These are phyloP conservation scores for Dromococcyx pavoninus DNA, from an alignment of 2,797 vertebrate species.

Conservation along the genomic window DNA sequence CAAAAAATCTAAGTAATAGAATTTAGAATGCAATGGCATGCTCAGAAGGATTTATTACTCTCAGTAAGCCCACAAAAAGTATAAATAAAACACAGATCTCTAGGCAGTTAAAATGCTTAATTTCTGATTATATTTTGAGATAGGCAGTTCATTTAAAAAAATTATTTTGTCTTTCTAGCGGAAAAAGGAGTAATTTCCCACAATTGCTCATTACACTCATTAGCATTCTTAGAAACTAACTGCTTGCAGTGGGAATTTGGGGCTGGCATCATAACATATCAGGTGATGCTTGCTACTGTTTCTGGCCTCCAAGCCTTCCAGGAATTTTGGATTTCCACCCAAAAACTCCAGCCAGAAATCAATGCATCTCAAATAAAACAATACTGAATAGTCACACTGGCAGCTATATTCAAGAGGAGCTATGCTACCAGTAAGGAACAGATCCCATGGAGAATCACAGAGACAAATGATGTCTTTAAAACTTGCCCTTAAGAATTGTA, in stretches of 20 bases:
- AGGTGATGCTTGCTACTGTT: conserved; percentile 10
- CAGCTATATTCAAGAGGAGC: neutral
- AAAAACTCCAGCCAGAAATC: conserved; percentile 41
- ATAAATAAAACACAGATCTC: neutral
- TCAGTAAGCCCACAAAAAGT: neutral
- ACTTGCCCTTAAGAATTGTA: neutral
- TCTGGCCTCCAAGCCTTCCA: conserved; percentile 34
- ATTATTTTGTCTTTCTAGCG: neutral
- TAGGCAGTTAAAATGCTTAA: neutral
- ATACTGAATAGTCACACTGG: neutral
- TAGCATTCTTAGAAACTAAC: neutral
- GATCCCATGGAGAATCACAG: neutral
- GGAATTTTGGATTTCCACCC: conserved; percentile 46
- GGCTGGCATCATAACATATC: neutral
- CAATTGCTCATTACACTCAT: neutral
- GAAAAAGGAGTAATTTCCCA: neutral
- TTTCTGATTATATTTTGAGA: conserved; percentile 20
- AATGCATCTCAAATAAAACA: conserved; percentile 1
- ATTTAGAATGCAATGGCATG: conserved; percentile 22
- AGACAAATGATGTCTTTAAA: conserved; percentile 33
- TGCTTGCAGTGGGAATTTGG: neutral
- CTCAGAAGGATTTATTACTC: neutral
- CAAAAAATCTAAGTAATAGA: conserved; percentile 43
- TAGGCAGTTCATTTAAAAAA: neutral
- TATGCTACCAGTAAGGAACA: neutral